A percentile compares a stretch with the other conserved stretches of the same genome.
phyloP scores from a whole-genome alignment of 2,888 invertebrate species.

The Heliconius erato region DNA sequence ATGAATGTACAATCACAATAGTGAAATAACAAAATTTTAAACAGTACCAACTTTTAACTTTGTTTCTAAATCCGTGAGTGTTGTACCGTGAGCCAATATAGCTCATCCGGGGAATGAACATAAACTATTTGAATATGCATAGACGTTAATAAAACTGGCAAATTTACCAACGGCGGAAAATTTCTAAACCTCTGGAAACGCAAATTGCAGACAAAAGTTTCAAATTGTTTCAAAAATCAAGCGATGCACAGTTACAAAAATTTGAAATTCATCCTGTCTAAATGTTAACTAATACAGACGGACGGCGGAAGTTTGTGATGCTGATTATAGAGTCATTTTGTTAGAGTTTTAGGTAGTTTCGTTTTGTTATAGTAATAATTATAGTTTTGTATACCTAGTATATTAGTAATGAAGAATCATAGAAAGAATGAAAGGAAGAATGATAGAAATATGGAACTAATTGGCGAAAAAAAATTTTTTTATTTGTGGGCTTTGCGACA shows the following conservation, averaged over 20 bases:
- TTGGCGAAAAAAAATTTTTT: no score
- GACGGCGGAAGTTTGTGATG: conserved; percentile 43
- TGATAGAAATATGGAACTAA: no score
- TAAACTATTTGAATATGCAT: conserved; percentile 76
- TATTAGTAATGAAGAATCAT: no score
- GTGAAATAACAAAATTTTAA: conserved; percentile 19
- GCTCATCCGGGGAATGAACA: conserved; percentile 63
- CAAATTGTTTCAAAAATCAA: conserved; percentile 73
- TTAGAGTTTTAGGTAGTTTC: neutral
- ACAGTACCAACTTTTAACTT: conserved; percentile 34
- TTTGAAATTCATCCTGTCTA: conserved; percentile 62
- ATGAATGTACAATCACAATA: neutral
- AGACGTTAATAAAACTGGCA: conserved; percentile 71
- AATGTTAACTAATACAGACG: conserved; percentile 44
- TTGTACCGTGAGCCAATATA: conserved; percentile 55
- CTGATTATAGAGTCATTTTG: conserved; percentile 38
- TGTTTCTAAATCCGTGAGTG: conserved; percentile 46
- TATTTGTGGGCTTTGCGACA: no score
- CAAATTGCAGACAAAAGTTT: conserved; percentile 71
- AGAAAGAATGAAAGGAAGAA: no score
- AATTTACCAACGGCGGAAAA: conserved; percentile 61
- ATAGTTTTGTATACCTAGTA: neutral
- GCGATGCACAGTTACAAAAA: conserved; percentile 64
- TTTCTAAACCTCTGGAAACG: conserved; percentile 65
- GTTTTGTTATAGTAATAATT: neutral